A percentile compares a stretch with the other conserved stretches of the same genome.
These are phyloP conservation scores for Liodrosophila aerea DNA, from an alignment of 2,888 invertebrate species.

Conservation along the genomic window DNA sequence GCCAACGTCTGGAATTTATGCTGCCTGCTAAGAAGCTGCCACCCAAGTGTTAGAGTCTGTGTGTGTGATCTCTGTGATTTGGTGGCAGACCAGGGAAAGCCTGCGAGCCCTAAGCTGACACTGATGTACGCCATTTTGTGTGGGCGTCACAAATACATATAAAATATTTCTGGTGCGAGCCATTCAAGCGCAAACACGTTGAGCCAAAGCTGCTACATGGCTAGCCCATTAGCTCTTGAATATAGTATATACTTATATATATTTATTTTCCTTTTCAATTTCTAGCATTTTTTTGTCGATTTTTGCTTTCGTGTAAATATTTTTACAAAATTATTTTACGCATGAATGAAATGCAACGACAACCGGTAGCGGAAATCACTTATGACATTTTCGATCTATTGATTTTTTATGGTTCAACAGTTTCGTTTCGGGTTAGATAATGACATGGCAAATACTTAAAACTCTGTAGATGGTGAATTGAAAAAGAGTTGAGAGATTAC, in stretches of 20 bases:
- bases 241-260: too few relatives aligned
- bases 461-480: too few relatives aligned
- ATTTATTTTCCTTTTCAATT: conserved; percentile 11
- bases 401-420: conserved; percentile 69
- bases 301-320: conserved; percentile 62
- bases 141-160: conserved; percentile 4
- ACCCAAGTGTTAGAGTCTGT: conserved; percentile 12
- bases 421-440: conserved; percentile 47
- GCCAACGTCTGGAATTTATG: conserved; percentile 72
- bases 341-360: conserved; percentile 61
- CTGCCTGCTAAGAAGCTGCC: conserved; percentile 49
- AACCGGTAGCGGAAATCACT: conserved; percentile 74
- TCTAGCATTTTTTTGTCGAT: conserved; percentile 2
- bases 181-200: conserved; percentile 49
- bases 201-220: conserved; percentile 30
- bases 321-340: conserved; percentile 75
- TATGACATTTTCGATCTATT: conserved; percentile 74
- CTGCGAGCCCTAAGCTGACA: conserved; percentile 68
- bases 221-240: conserved; percentile 50
- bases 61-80: conserved; percentile 61
- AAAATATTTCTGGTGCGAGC: conserved; percentile 14
- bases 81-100: conserved; percentile 36
- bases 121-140: conserved; percentile 68
- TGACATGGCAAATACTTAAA: conserved; percentile 20
- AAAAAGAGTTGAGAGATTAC: too few relatives aligned